phyloP scores from a whole-genome alignment of 1,140 invertebrate species.

The Cardiocondyla obscurior region DNA sequence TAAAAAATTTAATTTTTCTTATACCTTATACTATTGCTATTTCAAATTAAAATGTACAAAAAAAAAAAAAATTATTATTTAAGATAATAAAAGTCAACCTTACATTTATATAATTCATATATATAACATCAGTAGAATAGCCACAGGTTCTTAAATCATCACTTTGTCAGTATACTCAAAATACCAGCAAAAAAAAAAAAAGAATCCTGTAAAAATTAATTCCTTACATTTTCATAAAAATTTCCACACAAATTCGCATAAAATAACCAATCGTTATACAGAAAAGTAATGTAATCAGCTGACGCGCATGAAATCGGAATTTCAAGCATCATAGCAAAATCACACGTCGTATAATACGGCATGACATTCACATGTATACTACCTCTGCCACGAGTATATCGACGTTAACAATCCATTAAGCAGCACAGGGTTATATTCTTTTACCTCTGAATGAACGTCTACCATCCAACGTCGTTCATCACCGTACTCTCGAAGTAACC shows the following conservation, averaged over 20 bases:
- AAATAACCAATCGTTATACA: neutral
- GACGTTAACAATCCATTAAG: neutral
- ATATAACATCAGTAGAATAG: neutral
- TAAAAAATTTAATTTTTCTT: neutral
- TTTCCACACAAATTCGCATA: neutral
- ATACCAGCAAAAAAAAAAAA: neutral
- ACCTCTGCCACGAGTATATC: neutral
- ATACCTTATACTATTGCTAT: neutral
- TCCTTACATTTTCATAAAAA: neutral
- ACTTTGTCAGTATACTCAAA: neutral
- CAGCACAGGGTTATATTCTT: constrained; percentile 13
- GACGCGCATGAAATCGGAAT: neutral
- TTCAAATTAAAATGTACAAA: neutral
- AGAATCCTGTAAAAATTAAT: neutral
- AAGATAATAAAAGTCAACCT: neutral
- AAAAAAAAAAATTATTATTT: neutral
- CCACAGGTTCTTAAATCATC: neutral
- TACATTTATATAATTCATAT: neutral
- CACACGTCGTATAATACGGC: neutral
- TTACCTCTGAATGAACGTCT: constrained; percentile 57
- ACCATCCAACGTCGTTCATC: constrained; percentile 64
- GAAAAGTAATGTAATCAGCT: neutral
- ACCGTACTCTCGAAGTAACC: constrained; percentile 54
- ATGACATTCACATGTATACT: neutral
- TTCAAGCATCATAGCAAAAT: neutral